These are phyloP conservation scores for Bibio marci DNA, from an alignment of 2,888 invertebrate species.

Conservation along the genomic window DNA sequence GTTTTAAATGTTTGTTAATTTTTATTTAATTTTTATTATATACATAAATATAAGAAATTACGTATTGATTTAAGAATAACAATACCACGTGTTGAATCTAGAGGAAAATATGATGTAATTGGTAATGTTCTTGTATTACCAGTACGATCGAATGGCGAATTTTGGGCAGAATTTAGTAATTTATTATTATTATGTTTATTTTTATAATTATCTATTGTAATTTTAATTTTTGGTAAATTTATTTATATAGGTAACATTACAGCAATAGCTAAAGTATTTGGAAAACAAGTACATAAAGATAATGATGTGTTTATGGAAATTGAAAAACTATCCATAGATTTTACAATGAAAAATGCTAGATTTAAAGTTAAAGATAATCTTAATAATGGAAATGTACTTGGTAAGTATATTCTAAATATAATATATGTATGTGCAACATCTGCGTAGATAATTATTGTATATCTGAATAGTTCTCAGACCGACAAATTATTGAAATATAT, in stretches of 20 bases:
- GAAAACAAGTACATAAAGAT: conserved; percentile 42
- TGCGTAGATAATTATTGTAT: background rate
- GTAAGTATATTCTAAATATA: conserved; percentile 26
- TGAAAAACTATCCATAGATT: conserved; percentile 49
- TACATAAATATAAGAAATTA: conserved; percentile 31
- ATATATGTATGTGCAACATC: background rate
- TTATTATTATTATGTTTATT: conserved; percentile 10
- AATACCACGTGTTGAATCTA: conserved; percentile 50
- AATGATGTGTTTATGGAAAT: conserved; percentile 49
- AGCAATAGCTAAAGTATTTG: conserved; percentile 51
- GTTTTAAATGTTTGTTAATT: conserved; percentile 2
- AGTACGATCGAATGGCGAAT: conserved; percentile 60
- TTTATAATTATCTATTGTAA: background rate
- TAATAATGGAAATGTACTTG: conserved; percentile 59
- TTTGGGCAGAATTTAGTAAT: conserved; percentile 66
- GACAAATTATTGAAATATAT: too few species aligned
- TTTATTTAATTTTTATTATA: conserved; percentile 1
- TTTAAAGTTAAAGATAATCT: conserved; percentile 55
- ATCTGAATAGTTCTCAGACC: too few species aligned
- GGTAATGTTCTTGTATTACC: conserved; percentile 65
- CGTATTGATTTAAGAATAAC: conserved; percentile 42
- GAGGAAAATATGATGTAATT: conserved; percentile 57
- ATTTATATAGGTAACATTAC: conserved; percentile 45
- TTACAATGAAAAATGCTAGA: conserved; percentile 47
- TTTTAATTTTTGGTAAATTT: conserved; percentile 2